A percentile compares a stretch with the other conserved stretches of the same genome.
Conservation (phyloP, 2,113 vertebrate species). For the Coptodon rendalli region DNA sequence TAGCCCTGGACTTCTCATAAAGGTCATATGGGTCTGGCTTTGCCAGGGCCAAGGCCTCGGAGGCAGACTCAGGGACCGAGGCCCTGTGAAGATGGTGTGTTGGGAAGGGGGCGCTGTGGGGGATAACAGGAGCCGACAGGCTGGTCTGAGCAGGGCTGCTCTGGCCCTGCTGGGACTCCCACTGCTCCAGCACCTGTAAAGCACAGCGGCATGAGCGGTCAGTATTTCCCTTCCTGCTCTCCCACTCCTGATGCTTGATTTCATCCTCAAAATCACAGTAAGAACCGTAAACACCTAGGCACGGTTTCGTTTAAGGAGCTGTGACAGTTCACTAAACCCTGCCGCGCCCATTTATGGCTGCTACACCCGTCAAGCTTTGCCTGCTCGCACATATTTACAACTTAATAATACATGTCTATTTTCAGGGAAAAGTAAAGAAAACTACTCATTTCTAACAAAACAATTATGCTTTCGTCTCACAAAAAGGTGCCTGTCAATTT, state of each 20-base stretch:
- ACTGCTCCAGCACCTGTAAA: constrained; percentile 91
- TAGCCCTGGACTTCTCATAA: constrained; percentile 95
- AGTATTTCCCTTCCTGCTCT: background rate
- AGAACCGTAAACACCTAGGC: background rate
- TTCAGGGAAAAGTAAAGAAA: background rate
- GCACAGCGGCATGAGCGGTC: constrained; percentile 62
- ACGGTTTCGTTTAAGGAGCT: background rate
- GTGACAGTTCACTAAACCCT: background rate
- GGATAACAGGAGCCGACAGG: constrained; percentile 81
- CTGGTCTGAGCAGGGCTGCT: constrained; percentile 86
- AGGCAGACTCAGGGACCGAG: constrained; percentile 85
- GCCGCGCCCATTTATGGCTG: background rate
- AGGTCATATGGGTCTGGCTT: constrained; percentile 95
- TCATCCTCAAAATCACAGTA: background rate
- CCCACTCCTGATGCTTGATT: background rate
- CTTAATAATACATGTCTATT: background rate
- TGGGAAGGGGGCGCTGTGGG: constrained; percentile 86
- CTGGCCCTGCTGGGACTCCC: constrained; percentile 82
- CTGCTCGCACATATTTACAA: background rate
- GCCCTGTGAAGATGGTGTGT: constrained; percentile 82
- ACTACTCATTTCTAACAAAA: background rate
- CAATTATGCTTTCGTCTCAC: background rate
- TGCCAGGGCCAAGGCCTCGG: constrained; percentile 83
- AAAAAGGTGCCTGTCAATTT: background rate
- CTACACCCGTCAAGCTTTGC: background rate